Percentiles rank a stretch among this genome's conserved stretches.
Conservation (phyloP, 92 coral and sea anemone genomes). For the Paramuricea clavata region DNA sequence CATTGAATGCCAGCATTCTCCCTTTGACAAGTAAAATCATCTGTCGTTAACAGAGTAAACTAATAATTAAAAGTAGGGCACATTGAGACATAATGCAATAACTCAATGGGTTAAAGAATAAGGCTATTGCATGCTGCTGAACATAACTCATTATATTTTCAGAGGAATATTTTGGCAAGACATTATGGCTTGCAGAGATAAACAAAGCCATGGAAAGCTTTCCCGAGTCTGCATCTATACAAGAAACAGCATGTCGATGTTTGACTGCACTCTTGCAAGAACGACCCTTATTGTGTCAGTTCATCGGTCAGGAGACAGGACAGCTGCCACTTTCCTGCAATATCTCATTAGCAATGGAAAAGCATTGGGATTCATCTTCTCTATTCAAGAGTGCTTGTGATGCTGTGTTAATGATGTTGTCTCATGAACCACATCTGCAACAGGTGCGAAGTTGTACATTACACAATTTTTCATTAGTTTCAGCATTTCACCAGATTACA, state of each 20-base stretch:
- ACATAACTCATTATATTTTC: not conserved
- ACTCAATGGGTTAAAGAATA: too few species aligned
- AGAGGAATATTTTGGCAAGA: slow-evolving; percentile 56
- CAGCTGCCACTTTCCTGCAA: slow-evolving; percentile 75
- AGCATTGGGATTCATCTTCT: slow-evolving; percentile 63
- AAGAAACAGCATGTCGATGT: slow-evolving; percentile 75
- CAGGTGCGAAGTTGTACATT: slow-evolving; percentile 69
- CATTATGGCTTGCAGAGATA: slow-evolving; percentile 75
- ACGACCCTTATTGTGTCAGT: slow-evolving; percentile 68
- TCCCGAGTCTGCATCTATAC: slow-evolving; percentile 75
- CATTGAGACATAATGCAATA: too few species aligned
- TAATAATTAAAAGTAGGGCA: too few species aligned
- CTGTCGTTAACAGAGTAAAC: too few species aligned
- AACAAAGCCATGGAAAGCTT: slow-evolving; percentile 83
- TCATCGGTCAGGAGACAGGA: slow-evolving; percentile 71
- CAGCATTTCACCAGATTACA: too few species aligned
- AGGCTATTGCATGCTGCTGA: not conserved
- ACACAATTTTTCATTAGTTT: not conserved
- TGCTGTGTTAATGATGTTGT: slow-evolving; percentile 71
- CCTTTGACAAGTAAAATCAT: too few species aligned
- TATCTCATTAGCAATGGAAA: slow-evolving; percentile 75
- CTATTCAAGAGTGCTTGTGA: slow-evolving; percentile 76
- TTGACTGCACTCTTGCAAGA: slow-evolving; percentile 68
- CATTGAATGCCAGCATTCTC: too few species aligned
- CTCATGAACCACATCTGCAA: slow-evolving; percentile 65